Evolutionary conservation across 2,888 invertebrate genomes (phyloP).

Genomic region (Drosophila anomelani): DNA sequence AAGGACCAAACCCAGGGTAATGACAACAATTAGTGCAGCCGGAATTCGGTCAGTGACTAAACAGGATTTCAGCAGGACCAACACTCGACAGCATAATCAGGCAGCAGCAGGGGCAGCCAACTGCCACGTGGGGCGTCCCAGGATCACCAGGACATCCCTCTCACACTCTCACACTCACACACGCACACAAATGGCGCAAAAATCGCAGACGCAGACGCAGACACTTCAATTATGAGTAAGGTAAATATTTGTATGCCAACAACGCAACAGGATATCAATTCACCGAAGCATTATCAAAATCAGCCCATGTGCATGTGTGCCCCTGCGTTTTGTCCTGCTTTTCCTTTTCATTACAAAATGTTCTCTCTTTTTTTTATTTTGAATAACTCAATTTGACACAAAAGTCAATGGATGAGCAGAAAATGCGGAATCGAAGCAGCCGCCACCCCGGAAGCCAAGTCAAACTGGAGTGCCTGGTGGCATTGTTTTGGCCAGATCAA

Average conservation of each 20-base stretch:
- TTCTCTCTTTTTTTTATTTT: constrained; percentile 50
- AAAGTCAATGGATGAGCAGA: constrained; percentile 76
- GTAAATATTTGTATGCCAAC: constrained; percentile 84
- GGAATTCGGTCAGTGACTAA: constrained; percentile 34
- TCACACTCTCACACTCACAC: constrained; percentile 41
- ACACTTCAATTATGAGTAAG: constrained; percentile 81
- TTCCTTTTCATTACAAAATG: constrained; percentile 11
- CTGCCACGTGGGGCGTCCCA: constrained; percentile 59
- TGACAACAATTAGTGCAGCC: constrained; percentile 78
- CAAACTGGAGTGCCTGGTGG: constrained; percentile 11
- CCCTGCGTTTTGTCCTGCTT: constrained; percentile 12
- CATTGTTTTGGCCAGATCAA: constrained; percentile 27
- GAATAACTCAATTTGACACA: constrained; percentile 80
- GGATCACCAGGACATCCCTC: constrained; percentile 47
- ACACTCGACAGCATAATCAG: constrained; percentile 70
- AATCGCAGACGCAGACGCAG: constrained; percentile 57
- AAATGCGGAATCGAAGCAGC: constrained; percentile 48
- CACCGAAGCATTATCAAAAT: constrained; percentile 70
- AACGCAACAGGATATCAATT: constrained; percentile 84
- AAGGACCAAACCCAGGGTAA: constrained; percentile 49
- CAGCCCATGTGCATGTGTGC: constrained; percentile 65
- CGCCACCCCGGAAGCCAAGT: constrained; percentile 78
- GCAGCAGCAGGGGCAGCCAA: constrained; percentile 51
- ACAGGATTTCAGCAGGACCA: constrained; percentile 15
- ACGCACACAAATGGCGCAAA: constrained; percentile 71